Conservation (phyloP, 2,113 vertebrate species). For the Plectropomus leopardus region DNA sequence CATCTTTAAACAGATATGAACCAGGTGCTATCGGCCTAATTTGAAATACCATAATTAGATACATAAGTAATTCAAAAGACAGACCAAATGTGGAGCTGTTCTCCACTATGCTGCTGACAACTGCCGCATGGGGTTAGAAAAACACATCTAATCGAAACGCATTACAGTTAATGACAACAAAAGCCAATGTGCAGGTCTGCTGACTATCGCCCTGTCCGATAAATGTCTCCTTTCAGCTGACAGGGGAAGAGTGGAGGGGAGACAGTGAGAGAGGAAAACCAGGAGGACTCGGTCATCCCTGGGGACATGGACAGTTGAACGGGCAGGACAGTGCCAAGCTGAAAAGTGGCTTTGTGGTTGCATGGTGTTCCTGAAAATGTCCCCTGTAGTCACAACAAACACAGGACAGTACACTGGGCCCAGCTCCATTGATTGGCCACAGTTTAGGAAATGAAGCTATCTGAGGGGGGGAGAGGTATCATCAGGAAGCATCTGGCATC, state of each 20-base stretch:
- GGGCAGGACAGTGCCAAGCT: constrained; percentile 43
- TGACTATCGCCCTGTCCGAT: constrained; percentile 75
- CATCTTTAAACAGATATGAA: constrained; percentile 23
- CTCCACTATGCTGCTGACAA: constrained; percentile 62
- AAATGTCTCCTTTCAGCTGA: constrained; percentile 78
- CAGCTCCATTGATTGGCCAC: constrained; percentile 22
- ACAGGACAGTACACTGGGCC: constrained; percentile 42
- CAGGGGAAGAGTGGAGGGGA: constrained; percentile 13
- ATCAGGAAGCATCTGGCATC: constrained; percentile 77
- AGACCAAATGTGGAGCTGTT: constrained; percentile 34
- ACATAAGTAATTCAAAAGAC: constrained; percentile 13
- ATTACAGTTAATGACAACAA: constrained; percentile 77
- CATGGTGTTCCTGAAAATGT: constrained; percentile 51
- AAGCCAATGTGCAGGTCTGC: constrained; percentile 72
- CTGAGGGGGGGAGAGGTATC: constrained; percentile 29
- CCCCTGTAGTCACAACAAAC: constrained; percentile 71
- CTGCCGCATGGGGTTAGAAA: constrained; percentile 43
- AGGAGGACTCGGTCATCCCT: constrained; percentile 58
- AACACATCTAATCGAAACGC: constrained; percentile 76
- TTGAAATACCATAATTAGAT: constrained; percentile 9
- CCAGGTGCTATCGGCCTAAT: constrained; percentile 14
- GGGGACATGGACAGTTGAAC: constrained; percentile 37
- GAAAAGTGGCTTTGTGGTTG: constrained; percentile 51
- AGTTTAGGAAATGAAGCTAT: constrained; percentile 45
- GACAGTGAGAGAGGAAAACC: constrained; percentile 32